These are phyloP conservation scores for human (Homo sapiens) DNA, from an alignment of 2,113 vertebrate species.

Conservation along the genomic window GRCh38 chr12:99839501-99840000, in stretches of 20 bases:
- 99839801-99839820: not conserved
- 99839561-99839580: not conserved
- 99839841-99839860: not conserved
- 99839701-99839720: not conserved
- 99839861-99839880: not conserved
- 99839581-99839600: not conserved
- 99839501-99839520: not conserved
- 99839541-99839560: not conserved
- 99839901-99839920: not conserved
- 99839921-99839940: not conserved
- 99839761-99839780: not conserved
- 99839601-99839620: not conserved
- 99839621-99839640: not conserved
- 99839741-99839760: not conserved
- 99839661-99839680: not conserved
- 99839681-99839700: not conserved
- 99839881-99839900: not conserved
- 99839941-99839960: not conserved
- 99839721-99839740: not conserved
- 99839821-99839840: not conserved
- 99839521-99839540: not conserved
- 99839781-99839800: not conserved
- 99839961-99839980: not conserved
- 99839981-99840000: not conserved
- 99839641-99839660: not conserved